A percentile compares a stretch with the other conserved stretches of the same genome.
Conservation (phyloP, 2,888 invertebrate species). For the Aspidapion aeneum region DNA sequence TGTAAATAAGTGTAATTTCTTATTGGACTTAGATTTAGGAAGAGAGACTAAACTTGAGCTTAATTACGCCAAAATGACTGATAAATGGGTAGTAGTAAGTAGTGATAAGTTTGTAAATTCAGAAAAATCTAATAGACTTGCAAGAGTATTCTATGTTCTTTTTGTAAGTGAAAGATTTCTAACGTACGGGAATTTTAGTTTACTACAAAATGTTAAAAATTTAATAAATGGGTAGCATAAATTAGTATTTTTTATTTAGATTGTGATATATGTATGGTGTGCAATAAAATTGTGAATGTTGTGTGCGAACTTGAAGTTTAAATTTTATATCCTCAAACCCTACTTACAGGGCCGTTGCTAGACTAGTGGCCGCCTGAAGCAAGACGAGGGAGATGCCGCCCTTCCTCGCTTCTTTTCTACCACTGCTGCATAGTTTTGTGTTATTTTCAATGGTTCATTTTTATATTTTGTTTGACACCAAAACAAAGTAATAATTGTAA, state of each 20-base stretch:
- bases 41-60: slow-evolving; percentile 68
- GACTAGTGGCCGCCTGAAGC: no score
- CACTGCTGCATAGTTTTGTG: no score
- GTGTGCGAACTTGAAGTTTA: no score
- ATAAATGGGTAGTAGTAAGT: slow-evolving; percentile 69
- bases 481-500: no score
- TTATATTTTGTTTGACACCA: no score
- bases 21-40: slow-evolving; percentile 78
- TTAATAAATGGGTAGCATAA: not conserved
- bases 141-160: slow-evolving; percentile 87
- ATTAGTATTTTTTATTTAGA: not conserved
- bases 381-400: no score
- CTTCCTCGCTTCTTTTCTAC: no score
- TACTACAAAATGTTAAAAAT: slow-evolving; percentile 51
- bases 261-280: not conserved
- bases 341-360: no score
- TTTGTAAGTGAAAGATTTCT: slow-evolving; percentile 64
- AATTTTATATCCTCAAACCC: no score
- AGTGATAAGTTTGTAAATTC: slow-evolving; percentile 72
- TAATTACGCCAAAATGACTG: slow-evolving; percentile 63
- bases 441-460: no score
- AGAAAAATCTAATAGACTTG: slow-evolving; percentile 67
- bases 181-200: slow-evolving; percentile 68
- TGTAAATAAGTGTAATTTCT: slow-evolving; percentile 75
- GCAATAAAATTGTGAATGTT: not conserved